Evolutionary conservation across 2,888 invertebrate species (phyloP), one percentile per base, ranked within the genome.

Genomic region (Leptopilina syphax): DNA sequence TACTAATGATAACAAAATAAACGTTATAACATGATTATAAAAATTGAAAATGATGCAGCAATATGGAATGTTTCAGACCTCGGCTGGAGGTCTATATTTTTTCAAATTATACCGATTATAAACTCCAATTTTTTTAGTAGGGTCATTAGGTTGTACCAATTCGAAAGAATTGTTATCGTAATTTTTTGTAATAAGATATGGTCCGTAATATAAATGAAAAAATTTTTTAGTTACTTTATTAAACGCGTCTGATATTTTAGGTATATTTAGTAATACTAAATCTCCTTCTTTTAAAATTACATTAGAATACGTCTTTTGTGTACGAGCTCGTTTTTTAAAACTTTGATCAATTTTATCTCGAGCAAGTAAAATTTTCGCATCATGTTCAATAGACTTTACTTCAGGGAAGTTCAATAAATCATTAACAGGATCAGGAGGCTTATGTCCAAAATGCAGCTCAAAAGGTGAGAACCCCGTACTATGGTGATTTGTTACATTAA

Each of bases 391-490:
- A 4, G 13, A 54, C 13, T 54, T 54, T 9, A 54, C 12, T 54
- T 54, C 54, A 13, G 54, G 54, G 7, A 54, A 54, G 10, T 10
- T 54, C 54, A 54, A 10, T 4, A 54, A 9, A 54, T 54, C 54
- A 54, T 9, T 54, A 10, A 54, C 54, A 54, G 54, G 54, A 54
- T 80, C 77, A 27, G 63, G 41, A 24, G 70, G n/a, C 13, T 47
- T 18, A n/a, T 6, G 41, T 12, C 78, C 78, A 65, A 18, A 79
- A 12, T 81, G 81, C 1, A 81, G 54, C 73, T 81, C 78, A 6
- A 77, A 13, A 12, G 81, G 79, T 2, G 77, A 27, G 41, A 79
- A 79, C 0, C 79, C 77, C 1, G 81, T 81, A 13, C 77, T 79
- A 7, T 70, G 70, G 24, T 81, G 81, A 1, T 63, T 65, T 8